Evolutionary conservation across 2,797 vertebrate genomes (phyloP).

Genomic region (Hippocampus kuda): DNA sequence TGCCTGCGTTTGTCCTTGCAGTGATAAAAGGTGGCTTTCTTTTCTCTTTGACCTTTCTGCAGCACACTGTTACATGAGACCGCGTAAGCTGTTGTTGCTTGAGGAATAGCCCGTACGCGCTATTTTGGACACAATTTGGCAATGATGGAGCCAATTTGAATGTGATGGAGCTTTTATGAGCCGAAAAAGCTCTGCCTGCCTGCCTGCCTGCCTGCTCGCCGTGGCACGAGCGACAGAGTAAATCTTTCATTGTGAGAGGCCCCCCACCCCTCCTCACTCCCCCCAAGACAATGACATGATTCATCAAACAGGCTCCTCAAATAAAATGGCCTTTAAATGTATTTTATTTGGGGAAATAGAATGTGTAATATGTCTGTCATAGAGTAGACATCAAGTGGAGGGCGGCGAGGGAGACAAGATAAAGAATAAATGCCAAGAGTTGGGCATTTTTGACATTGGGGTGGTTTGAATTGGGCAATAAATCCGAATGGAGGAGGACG

Average conservation of each 20-base stretch:
- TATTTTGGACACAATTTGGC: neutral
- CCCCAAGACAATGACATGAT: slow-evolving; percentile 64
- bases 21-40: slow-evolving; percentile 51
- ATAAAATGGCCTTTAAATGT: slow-evolving; percentile 67
- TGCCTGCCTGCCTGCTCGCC: slow-evolving; percentile 41
- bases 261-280: slow-evolving; percentile 2
- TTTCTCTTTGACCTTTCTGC: slow-evolving; percentile 48
- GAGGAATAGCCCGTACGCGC: slow-evolving; percentile 32
- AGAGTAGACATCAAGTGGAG: neutral
- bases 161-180: slow-evolving; percentile 34
- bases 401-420: slow-evolving; percentile 18
- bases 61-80: slow-evolving; percentile 39
- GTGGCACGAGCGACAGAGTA: slow-evolving; percentile 40
- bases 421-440: too few relatives aligned
- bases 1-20: slow-evolving; percentile 24
- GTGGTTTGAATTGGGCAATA: too few relatives aligned
- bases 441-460: too few relatives aligned
- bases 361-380: slow-evolving; percentile 53
- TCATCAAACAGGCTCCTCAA: slow-evolving; percentile 64
- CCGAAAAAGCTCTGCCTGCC: slow-evolving; percentile 42
- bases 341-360: slow-evolving; percentile 66
- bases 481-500: too few relatives aligned
- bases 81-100: slow-evolving; percentile 45
- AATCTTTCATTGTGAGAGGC: slow-evolving; percentile 60
- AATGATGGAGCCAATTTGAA: slow-evolving; percentile 2